A percentile compares a stretch with the other conserved stretches of the same genome.
phyloP scores from a whole-genome alignment of 2,113 vertebrate genomes.

The Etheostoma cragini region DNA sequence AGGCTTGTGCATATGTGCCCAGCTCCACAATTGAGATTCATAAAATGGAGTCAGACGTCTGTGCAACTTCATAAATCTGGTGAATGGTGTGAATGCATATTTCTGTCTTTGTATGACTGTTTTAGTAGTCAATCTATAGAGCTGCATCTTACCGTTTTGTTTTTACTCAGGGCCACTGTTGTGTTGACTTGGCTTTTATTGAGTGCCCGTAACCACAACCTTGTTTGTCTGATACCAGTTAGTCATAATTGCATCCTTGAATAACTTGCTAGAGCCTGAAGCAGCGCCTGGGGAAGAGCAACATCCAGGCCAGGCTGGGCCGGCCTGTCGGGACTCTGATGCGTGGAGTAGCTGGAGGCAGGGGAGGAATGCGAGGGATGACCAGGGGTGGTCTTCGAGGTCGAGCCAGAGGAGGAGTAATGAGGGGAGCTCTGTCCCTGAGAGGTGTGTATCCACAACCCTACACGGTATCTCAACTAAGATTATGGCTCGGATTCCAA shows the following conservation, averaged over 20 bases:
- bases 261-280: conserved; percentile 90
- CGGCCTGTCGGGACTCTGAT: conserved; percentile 88
- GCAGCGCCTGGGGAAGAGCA: conserved; percentile 96
- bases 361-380: conserved; percentile 90
- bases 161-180: no score
- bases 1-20: no score
- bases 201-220: no score
- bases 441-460: conserved; percentile 85
- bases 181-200: no score
- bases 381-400: conserved; percentile 88
- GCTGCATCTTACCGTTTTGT: no score
- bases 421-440: conserved; percentile 89
- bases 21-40: no score
- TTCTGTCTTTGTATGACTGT: no score
- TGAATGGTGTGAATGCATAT: no score
- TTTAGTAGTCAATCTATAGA: no score
- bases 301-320: conserved; percentile 96
- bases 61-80: no score
- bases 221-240: background rate
- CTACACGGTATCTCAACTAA: background rate
- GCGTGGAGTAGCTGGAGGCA: conserved; percentile 88
- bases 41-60: no score
- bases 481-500: background rate
- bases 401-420: conserved; percentile 86
- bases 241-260: conserved; percentile 1